Evolutionary conservation across 2,113 vertebrate genomes (phyloP).

Genomic region (Rhinogobius similis): DNA sequence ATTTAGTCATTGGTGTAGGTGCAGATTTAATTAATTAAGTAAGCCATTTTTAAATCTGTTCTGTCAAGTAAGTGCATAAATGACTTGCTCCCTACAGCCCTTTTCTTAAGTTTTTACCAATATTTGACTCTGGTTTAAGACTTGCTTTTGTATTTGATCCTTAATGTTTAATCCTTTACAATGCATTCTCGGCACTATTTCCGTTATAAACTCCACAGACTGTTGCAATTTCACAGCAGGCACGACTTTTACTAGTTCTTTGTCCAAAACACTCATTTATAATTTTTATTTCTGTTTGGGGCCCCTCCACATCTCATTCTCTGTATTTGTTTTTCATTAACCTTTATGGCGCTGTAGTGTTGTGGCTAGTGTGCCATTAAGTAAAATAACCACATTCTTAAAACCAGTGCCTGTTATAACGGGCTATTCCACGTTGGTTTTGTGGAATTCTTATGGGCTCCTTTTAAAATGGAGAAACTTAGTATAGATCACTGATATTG

Average conservation of each 20-base stretch:
- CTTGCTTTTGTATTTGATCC: not conserved
- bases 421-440: constrained; percentile 2
- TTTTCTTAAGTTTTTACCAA: no score
- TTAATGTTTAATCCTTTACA: not conserved
- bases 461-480: not conserved
- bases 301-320: constrained; percentile 2
- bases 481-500: not conserved
- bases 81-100: no score
- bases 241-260: constrained; percentile 2
- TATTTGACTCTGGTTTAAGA: no score
- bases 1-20: no score
- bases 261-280: constrained; percentile 9
- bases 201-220: not conserved
- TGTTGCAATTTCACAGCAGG: not conserved
- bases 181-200: not conserved
- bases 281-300: constrained; percentile 3
- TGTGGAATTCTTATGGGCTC: not conserved
- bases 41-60: no score
- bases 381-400: constrained; percentile 9
- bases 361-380: constrained; percentile 9
- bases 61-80: no score
- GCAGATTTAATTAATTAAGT: no score
- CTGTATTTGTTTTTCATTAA: constrained; percentile 16
- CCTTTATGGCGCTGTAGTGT: constrained; percentile 7
- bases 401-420: not conserved